phyloP scores from a whole-genome alignment of 2,113 vertebrate genomes.

The Phainopepla nitens region DNA sequence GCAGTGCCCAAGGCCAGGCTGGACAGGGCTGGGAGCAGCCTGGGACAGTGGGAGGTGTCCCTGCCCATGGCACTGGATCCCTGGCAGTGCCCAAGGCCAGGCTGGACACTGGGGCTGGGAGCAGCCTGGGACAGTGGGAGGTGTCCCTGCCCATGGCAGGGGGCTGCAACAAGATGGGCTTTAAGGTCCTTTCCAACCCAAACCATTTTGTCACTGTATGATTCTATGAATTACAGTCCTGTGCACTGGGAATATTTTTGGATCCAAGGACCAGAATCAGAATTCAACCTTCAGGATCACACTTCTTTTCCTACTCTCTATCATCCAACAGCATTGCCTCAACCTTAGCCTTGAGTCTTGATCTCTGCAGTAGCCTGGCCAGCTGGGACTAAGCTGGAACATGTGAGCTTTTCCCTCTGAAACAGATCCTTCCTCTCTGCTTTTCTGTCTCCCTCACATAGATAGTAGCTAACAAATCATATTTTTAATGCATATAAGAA shows the following conservation, averaged over 20 bases:
- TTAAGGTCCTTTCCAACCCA: background rate
- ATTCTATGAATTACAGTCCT: background rate
- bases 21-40: fast-evolving
- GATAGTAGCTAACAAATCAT: background rate
- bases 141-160: background rate
- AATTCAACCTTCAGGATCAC: background rate
- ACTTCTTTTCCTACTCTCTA: background rate
- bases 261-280: background rate
- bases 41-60: background rate
- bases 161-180: background rate
- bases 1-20: background rate
- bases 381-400: background rate
- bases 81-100: background rate
- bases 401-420: background rate
- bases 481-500: background rate
- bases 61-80: background rate
- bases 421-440: background rate
- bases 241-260: background rate
- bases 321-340: background rate
- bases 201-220: background rate
- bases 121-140: background rate
- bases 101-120: fast-evolving
- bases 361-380: background rate
- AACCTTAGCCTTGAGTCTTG: background rate
- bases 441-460: background rate